phyloP scores from a whole-genome alignment of 1,140 invertebrate genomes.

The Eciton burchellii region DNA sequence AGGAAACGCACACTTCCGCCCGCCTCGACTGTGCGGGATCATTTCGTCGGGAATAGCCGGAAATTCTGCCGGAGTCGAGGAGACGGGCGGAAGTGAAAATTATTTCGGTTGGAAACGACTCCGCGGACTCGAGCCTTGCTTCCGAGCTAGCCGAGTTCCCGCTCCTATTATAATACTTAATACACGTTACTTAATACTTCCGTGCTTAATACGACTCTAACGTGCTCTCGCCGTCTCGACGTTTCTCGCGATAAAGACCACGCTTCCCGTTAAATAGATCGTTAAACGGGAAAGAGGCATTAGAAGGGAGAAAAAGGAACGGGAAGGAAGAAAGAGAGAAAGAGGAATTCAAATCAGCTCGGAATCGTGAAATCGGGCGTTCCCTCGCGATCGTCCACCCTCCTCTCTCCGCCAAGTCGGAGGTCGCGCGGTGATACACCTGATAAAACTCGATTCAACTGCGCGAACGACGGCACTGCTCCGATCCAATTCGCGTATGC shows the following conservation, averaged over 20 bases:
- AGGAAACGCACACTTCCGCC: neutral
- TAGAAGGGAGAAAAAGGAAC: neutral
- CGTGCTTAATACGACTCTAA: slow-evolving; percentile 6
- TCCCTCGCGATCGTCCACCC: slow-evolving; percentile 1
- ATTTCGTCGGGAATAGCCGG: slow-evolving; percentile 4
- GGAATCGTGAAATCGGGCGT: slow-evolving; percentile 32
- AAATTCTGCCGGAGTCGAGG: neutral
- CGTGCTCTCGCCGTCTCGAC: neutral
- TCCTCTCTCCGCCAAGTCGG: slow-evolving; percentile 30
- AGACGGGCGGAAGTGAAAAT: neutral
- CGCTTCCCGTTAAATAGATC: slow-evolving; percentile 43
- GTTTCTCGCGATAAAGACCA: slow-evolving; percentile 30
- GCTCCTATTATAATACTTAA: neutral
- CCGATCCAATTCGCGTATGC: slow-evolving; percentile 46
- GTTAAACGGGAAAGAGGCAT: slow-evolving; percentile 37
- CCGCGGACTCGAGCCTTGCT: neutral
- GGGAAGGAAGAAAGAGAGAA: neutral
- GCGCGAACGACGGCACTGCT: slow-evolving; percentile 48
- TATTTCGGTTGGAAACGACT: neutral
- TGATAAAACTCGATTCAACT: slow-evolving; percentile 65
- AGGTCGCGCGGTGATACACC: slow-evolving; percentile 54
- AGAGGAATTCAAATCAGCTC: slow-evolving; percentile 53
- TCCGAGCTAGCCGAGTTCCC: neutral
- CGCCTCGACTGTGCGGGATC: neutral
- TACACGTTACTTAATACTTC: slow-evolving; percentile 23